Evolutionary conservation across 64 coral and sea anemone species (phyloP).

Genomic region (Anthopleura sola): DNA sequence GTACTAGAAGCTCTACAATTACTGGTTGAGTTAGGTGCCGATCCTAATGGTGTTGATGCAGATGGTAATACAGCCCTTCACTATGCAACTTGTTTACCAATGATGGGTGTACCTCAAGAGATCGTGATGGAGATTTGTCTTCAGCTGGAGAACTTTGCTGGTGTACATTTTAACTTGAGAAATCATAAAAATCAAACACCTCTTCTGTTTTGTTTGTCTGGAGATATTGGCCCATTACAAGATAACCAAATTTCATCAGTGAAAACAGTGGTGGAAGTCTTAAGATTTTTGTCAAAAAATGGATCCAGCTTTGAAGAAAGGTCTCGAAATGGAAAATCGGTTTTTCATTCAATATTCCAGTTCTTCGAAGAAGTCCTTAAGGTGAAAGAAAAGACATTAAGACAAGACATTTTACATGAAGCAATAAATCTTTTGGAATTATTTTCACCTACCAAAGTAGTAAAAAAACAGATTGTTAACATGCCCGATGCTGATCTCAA

Average conservation of each 20-base stretch:
- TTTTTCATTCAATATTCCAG: background rate
- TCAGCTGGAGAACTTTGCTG: background rate
- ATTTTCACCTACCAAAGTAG: background rate
- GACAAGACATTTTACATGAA: background rate
- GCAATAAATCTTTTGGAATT: background rate
- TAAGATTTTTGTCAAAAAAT: background rate
- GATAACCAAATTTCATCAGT: no score
- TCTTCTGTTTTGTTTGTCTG: background rate
- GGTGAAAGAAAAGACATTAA: background rate
- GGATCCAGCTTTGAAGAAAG: background rate
- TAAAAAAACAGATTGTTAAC: background rate
- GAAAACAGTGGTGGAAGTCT: background rate
- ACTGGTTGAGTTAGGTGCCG: background rate
- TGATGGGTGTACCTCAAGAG: background rate
- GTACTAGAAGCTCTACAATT: background rate
- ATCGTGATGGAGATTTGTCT: no score
- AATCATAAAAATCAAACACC: background rate
- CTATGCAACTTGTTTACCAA: background rate
- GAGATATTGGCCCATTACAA: background rate
- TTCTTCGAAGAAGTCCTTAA: background rate
- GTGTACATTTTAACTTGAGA: background rate
- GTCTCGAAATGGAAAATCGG: background rate
- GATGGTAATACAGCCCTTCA: background rate
- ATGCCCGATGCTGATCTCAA: background rate
- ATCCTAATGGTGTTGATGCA: background rate